A percentile compares a stretch with the other conserved stretches of the same genome.
Conservation (phyloP, 2,888 invertebrate genomes). For the Drosophila cracens region DNA sequence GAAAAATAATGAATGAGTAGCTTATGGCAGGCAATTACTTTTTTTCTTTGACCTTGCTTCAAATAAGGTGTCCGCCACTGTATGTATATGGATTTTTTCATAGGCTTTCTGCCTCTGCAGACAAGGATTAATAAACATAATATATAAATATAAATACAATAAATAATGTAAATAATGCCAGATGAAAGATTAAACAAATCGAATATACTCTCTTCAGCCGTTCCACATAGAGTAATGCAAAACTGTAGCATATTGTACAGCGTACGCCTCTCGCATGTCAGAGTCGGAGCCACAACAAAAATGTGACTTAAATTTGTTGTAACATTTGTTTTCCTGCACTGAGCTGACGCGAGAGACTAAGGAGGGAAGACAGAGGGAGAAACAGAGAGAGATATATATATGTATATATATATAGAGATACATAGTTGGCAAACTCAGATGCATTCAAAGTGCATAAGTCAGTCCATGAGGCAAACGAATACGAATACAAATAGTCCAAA, state of each 20-base stretch:
- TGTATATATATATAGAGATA: constrained; percentile 2
- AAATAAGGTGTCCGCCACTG: too few relatives aligned
- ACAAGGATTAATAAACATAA: not conserved
- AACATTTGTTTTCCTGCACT: constrained; percentile 47
- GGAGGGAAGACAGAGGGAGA: too few relatives aligned
- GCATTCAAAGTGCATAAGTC: constrained; percentile 76
- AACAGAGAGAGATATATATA: not conserved
- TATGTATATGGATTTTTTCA: not conserved
- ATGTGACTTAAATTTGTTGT: constrained; percentile 67
- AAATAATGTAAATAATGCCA: not conserved
- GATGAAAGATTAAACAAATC: not conserved
- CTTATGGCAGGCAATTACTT: too few relatives aligned
- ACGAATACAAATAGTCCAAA: constrained; percentile 34
- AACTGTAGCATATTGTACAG: constrained; percentile 41
- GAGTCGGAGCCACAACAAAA: constrained; percentile 38
- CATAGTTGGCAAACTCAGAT: constrained; percentile 69
- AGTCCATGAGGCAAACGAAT: constrained; percentile 53
- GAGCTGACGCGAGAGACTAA: not conserved
- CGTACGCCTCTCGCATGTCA: constrained; percentile 55
- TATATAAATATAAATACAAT: not conserved
- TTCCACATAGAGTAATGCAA: not conserved
- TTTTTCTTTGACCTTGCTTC: too few relatives aligned
- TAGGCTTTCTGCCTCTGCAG: not conserved
- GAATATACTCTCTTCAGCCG: not conserved
- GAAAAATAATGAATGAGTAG: too few relatives aligned